Evolutionary conservation across 1,140 invertebrate genomes (phyloP), one percentile per base, ranked within the genome.

Genomic region (Chymomyza costata): DNA sequence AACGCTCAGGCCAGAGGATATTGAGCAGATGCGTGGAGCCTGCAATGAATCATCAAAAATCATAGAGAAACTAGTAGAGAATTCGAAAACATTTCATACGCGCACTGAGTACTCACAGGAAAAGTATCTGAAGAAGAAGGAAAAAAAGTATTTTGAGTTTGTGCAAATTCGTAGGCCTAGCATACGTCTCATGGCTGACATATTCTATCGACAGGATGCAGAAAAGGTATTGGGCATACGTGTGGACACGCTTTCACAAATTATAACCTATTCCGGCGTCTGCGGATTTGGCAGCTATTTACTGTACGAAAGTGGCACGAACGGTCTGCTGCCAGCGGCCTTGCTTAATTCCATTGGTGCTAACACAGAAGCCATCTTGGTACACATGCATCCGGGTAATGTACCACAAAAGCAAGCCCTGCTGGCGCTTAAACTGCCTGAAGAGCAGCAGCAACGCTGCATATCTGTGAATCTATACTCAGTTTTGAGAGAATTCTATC

Each of bases 51-150:
- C 94, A 0, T 91, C 92, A 47, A 92, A 94, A 82, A 96, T 98
- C 51, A 91, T 98, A 21, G 92, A 91, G 49, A 92, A 92, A 35
- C 87, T 99, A 2, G 92, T 98, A 31, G 92, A 92, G 56, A 97
- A 97, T 83, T 98, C 95, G 32, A 92, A 91, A 53, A 95, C 95
- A 6, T 95, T 95, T 86, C 88, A 89, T 17, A 88, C 89, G 19
- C 97, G 97, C 88, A 98, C 96, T 1, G 94, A 94, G 71, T 98
- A 92, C 85, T 94, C 95, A 0, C 95, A 98, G 86, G 93, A 95
- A 65, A 98, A 98, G 84, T 98, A 98, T 85, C 89, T 98, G 5
- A 93, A 92, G 39, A 98, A 98, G 83, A 98, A 98, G 85, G 93
- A 95, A 65, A 93, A 92, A 59, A 97, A 97, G 83, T 97, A 97